Conservation (phyloP, 2,888 invertebrate genomes). For the Limenitis arthemis region DNA sequence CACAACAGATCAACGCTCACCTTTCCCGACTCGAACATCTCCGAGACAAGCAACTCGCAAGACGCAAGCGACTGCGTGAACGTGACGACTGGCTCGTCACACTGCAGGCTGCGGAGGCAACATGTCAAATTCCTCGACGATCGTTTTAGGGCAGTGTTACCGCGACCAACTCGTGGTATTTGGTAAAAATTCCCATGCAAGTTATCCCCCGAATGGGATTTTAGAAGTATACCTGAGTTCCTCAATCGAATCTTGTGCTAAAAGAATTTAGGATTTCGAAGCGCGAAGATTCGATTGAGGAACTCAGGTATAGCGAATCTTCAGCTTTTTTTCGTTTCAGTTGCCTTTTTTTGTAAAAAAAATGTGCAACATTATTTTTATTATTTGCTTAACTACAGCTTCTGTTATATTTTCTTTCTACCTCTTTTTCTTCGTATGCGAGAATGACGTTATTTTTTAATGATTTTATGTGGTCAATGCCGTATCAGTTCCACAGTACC, state of each 20-base stretch:
- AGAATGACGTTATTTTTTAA: background rate
- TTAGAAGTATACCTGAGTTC: slow-evolving; percentile 24
- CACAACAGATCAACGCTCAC: slow-evolving; percentile 53
- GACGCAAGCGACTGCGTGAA: slow-evolving; percentile 41
- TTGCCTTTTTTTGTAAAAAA: slow-evolving; percentile 13
- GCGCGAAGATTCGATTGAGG: no score
- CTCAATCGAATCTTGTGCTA: slow-evolving; percentile 18
- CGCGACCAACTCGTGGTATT: slow-evolving; percentile 35
- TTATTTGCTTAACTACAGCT: background rate
- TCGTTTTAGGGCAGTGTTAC: slow-evolving; percentile 60
- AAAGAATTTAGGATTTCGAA: no score
- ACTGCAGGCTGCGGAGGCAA: slow-evolving; percentile 41
- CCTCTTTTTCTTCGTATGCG: background rate
- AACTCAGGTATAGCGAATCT: no score
- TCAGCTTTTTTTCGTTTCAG: slow-evolving; percentile 4
- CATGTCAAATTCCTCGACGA: slow-evolving; percentile 69
- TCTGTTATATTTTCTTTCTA: background rate
- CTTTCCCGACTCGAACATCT: slow-evolving; percentile 53
- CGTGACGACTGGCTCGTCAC: slow-evolving; percentile 49
- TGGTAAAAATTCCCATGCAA: slow-evolving; percentile 25
- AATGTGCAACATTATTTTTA: slow-evolving; percentile 10
- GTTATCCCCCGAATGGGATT: slow-evolving; percentile 9
- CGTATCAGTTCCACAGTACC: slow-evolving; percentile 9
- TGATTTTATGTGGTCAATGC: background rate
- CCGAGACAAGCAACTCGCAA: slow-evolving; percentile 56